Percentiles rank a stretch among this genome's conserved stretches.
These are phyloP conservation scores for Pitangus sulphuratus DNA, from an alignment of 2,797 vertebrate genomes.

Conservation along the genomic window DNA sequence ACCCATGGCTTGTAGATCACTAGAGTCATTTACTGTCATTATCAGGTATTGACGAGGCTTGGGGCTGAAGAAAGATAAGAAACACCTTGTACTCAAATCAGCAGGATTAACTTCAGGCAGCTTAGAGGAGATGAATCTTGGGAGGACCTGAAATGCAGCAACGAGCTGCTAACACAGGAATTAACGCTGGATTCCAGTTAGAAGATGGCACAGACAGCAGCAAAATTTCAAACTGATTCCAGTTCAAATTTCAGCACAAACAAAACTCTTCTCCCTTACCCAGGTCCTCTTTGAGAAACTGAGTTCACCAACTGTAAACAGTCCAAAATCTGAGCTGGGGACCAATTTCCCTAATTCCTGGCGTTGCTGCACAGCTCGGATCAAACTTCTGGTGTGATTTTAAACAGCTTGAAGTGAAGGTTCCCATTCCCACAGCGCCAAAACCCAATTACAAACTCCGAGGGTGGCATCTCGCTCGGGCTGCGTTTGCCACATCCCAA, in stretches of 20 bases:
- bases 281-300: background rate
- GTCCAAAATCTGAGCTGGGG: background rate
- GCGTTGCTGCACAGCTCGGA: background rate
- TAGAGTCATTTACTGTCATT: background rate
- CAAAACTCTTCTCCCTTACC: background rate
- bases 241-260: background rate
- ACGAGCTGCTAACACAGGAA: background rate
- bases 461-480: background rate
- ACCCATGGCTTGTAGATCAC: background rate
- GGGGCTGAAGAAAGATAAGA: background rate
- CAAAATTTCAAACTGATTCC: background rate
- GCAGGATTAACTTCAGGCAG: background rate
- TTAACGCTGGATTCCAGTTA: background rate
- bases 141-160: background rate
- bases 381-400: background rate
- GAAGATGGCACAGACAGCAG: background rate
- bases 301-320: background rate
- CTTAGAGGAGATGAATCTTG: background rate
- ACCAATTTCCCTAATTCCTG: background rate
- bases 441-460: rapidly evolving
- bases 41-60: background rate
- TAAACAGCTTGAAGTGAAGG: background rate
- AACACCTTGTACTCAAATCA: background rate
- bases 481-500: rapidly evolving
- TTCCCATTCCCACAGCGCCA: background rate